These are phyloP conservation scores for Cylindroiulus punctatus DNA, from an alignment of 2,888 invertebrate species.

Conservation along the genomic window DNA sequence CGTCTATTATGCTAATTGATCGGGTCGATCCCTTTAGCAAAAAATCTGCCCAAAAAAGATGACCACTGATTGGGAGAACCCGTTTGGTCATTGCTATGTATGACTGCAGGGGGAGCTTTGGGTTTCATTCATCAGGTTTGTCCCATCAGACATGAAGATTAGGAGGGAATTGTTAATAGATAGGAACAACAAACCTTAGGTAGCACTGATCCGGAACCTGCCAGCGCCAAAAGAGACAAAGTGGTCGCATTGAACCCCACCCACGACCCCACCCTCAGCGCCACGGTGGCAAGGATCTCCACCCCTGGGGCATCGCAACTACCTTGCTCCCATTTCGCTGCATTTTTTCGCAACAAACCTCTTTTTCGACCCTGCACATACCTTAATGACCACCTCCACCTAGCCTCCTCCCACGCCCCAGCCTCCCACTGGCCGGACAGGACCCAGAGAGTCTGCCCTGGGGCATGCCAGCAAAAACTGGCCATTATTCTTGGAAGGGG, in stretches of 20 bases:
- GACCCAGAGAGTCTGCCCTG: slow-evolving; percentile 36
- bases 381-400: slow-evolving; percentile 35
- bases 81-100: slow-evolving; percentile 30
- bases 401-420: slow-evolving; percentile 37
- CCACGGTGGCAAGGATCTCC: slow-evolving; percentile 37
- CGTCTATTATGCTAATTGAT: slow-evolving; percentile 45
- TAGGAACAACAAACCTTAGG: slow-evolving; percentile 46
- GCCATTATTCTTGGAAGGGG: background rate
- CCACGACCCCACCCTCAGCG: background rate
- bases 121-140: slow-evolving; percentile 41
- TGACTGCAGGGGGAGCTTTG: slow-evolving; percentile 11
- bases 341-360: background rate
- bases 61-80: slow-evolving; percentile 33
- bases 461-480: background rate
- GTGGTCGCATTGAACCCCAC: slow-evolving; percentile 44
- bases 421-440: slow-evolving; percentile 8
- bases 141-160: slow-evolving; percentile 35
- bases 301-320: slow-evolving; percentile 16
- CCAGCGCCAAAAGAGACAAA: background rate
- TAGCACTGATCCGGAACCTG: slow-evolving; percentile 40
- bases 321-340: slow-evolving; percentile 5
- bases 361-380: slow-evolving; percentile 6
- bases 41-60: background rate
- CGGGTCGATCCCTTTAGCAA: background rate
- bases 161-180: slow-evolving; percentile 18